A percentile compares a stretch with the other conserved stretches of the same genome.
Conservation (phyloP, 2,797 vertebrate species). For the Alfaro cultratus region DNA sequence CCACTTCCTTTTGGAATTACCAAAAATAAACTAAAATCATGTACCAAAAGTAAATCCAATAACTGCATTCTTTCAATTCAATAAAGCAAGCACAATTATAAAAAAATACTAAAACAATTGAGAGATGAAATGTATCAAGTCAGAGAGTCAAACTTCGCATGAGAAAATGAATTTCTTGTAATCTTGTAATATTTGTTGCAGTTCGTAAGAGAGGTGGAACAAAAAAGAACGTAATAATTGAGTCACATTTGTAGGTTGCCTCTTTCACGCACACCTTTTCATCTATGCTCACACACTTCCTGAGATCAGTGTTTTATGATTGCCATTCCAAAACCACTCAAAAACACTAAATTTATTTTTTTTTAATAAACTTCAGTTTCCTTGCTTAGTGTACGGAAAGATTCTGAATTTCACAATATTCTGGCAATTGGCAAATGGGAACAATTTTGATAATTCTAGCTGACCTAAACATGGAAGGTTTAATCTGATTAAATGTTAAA, state of each 20-base stretch:
- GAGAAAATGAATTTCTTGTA: background rate
- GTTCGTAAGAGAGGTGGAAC: background rate
- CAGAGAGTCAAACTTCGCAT: background rate
- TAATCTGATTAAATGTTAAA: background rate
- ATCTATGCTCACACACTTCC: background rate
- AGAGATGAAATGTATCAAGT: background rate
- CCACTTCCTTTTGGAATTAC: no score
- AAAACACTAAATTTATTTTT: background rate
- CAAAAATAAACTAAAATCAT: background rate
- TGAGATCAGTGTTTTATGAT: background rate
- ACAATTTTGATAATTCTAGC: background rate
- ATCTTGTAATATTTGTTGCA: background rate
- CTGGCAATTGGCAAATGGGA: background rate
- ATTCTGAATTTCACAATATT: background rate
- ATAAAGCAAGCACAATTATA: background rate
- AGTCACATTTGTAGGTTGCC: background rate
- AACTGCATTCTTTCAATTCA: background rate
- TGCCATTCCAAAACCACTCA: background rate
- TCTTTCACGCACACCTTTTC: background rate
- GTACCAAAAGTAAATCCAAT: background rate
- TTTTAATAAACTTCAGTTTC: background rate
- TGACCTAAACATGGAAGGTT: background rate
- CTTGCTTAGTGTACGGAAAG: background rate
- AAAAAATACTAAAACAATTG: background rate
- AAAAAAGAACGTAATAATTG: background rate